Evolutionary conservation across 2,888 invertebrate genomes (phyloP), one percentile per base, ranked within the genome.

Genomic region (Globia sparganii): DNA sequence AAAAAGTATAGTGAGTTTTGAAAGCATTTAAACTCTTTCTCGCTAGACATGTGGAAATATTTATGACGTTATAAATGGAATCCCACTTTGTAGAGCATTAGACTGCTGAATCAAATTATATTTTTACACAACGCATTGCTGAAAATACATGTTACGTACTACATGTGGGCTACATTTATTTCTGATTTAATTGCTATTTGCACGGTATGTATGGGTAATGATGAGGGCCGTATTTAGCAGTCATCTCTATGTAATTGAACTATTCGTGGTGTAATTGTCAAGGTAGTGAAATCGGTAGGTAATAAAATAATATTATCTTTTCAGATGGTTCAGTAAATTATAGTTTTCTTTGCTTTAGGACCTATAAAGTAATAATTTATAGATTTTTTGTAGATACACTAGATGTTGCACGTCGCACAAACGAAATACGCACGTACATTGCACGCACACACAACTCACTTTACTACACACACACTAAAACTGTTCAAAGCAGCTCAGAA

Each of bases 101-200:
- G 70, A 78, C 62, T 31, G 72, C 43, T 85, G 84, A 80, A 59
- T 86, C 86, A 82, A 78, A 80, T 53, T 71, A 77, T 88, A 84
- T 88, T 84, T 81, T 81, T 83, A 79, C 58, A 74, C 67, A 31
- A 67, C 58, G 64, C 46, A 64, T 67, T 75, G 78, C 70, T 80
- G 78, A 68, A 75, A 81, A 86, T 80, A 77, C n/a, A 49, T 65
- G 40, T 61, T 71, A 67, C 64, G 64, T 58, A 72, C 59, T 43
- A 9, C 34, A 46, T 75, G 68, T 65, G 13, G 61, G 37, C 61
- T 78, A 82, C 80, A 68, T 78, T 69, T 78, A 67, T 40, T 43
- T 58, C 31, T 67, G 58, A 66, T 68, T 49, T 73, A 65, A 76
- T 67, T 69, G 56, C 25, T 61, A 49, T 40, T 72, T 49, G 28